These are phyloP conservation scores for Pagetopsis macropterus DNA, from an alignment of 2,797 vertebrate genomes.

Conservation along the genomic window DNA sequence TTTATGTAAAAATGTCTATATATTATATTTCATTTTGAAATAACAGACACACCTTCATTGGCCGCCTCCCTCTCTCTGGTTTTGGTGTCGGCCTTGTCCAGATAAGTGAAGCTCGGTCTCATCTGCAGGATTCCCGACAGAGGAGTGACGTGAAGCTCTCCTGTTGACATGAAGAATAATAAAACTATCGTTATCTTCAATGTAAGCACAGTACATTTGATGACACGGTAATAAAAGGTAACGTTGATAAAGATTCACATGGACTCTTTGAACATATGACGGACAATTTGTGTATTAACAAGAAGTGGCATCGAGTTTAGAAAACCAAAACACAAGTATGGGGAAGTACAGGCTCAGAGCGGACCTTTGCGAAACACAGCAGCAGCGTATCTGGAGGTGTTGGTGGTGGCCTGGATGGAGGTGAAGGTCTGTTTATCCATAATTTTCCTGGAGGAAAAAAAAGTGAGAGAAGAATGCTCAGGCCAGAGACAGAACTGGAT, in stretches of 20 bases:
- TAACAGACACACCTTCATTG: conserved; percentile 86
- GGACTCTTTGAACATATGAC: conserved; percentile 8
- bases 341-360: background rate
- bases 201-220: background rate
- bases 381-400: conserved; percentile 93
- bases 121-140: conserved; percentile 96
- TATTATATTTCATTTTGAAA: background rate
- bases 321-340: conserved; percentile 4
- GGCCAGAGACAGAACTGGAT: background rate
- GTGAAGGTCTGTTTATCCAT: conserved; percentile 98
- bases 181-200: conserved; percentile 6
- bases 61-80: conserved; percentile 94
- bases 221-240: background rate
- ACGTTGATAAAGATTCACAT: conserved; percentile 10
- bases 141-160: conserved; percentile 96
- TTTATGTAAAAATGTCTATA: background rate
- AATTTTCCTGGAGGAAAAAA: conserved; percentile 86
- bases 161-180: conserved; percentile 71
- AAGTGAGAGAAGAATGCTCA: background rate
- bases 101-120: conserved; percentile 95
- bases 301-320: background rate
- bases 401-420: conserved; percentile 94
- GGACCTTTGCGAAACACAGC: conserved; percentile 95
- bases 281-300: conserved; percentile 36
- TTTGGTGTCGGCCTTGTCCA: conserved; percentile 96